Percentiles rank a stretch among this genome's conserved stretches.
phyloP scores from a whole-genome alignment of 1,140 invertebrate species.

The Fopius arisanus region DNA sequence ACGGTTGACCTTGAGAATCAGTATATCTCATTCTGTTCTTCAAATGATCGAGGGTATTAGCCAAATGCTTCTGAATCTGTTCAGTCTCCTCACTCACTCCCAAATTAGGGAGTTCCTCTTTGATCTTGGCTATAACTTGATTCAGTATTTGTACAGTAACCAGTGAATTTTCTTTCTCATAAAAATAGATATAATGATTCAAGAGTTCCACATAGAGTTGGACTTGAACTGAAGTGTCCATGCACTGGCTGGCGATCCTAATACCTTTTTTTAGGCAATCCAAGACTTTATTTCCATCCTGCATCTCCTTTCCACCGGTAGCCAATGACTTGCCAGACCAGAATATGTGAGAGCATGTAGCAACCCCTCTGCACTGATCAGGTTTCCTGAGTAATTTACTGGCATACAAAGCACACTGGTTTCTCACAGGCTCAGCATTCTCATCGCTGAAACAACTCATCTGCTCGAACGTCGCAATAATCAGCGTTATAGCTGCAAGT shows the following conservation, averaged over 20 bases:
- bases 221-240: constrained; percentile 96
- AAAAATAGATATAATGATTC: constrained; percentile 94
- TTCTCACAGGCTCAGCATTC: constrained; percentile 95
- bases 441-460: constrained; percentile 94
- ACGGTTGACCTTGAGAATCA: constrained; percentile 71
- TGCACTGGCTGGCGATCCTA: constrained; percentile 94
- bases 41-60: constrained; percentile 78
- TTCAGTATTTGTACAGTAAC: constrained; percentile 78
- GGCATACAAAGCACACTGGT: constrained; percentile 92
- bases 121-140: constrained; percentile 91
- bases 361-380: constrained; percentile 93
- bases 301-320: constrained; percentile 78
- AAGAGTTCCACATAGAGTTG: constrained; percentile 95
- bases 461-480: constrained; percentile 95
- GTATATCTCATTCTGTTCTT: constrained; percentile 72
- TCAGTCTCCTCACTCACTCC: constrained; percentile 95
- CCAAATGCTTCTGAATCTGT: constrained; percentile 76
- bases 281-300: constrained; percentile 88
- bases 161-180: constrained; percentile 87
- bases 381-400: constrained; percentile 97
- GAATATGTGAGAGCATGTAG: constrained; percentile 92
- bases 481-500: constrained; percentile 92
- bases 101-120: constrained; percentile 89
- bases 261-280: constrained; percentile 97
- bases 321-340: constrained; percentile 88